phyloP scores from a whole-genome alignment of 2,113 vertebrate genomes.

The Siphamia tubifer region DNA sequence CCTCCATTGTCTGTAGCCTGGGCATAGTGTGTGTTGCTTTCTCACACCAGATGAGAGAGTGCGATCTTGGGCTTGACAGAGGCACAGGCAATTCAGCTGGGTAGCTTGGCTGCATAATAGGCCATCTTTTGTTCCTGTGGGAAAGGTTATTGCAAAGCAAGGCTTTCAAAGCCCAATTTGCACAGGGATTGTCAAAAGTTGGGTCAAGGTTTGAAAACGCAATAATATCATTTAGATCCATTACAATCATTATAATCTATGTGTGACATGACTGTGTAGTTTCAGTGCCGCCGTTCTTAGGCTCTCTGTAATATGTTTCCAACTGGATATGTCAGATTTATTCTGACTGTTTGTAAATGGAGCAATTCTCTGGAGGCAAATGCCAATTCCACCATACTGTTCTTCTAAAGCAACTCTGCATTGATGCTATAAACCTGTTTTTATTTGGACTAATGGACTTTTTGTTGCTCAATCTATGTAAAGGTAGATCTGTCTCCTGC shows the following conservation, averaged over 20 bases:
- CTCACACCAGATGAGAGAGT: constrained; percentile 50
- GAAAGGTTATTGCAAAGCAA: constrained; percentile 63
- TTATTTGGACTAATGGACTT: constrained; percentile 22
- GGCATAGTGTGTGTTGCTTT: constrained; percentile 30
- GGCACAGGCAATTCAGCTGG: constrained; percentile 46
- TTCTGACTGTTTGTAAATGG: constrained; percentile 40
- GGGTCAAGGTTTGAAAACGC: constrained; percentile 66
- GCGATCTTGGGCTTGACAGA: constrained; percentile 50
- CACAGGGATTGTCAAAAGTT: constrained; percentile 51
- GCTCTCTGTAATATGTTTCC: constrained; percentile 35
- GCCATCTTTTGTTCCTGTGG: constrained; percentile 53
- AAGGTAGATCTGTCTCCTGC: constrained; percentile 95
- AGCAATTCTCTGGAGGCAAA: constrained; percentile 24
- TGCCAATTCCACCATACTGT: constrained; percentile 1
- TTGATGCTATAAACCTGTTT: neutral
- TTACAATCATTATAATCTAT: constrained; percentile 58
- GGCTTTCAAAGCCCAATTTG: constrained; percentile 63
- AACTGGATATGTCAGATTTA: constrained; percentile 29
- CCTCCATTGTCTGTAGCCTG: constrained; percentile 34
- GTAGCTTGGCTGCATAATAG: constrained; percentile 53
- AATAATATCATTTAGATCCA: constrained; percentile 66
- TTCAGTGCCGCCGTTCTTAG: constrained; percentile 31
- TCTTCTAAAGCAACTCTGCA: constrained; percentile 21
- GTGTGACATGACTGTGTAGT: constrained; percentile 53
- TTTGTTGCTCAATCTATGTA: constrained; percentile 33